These are phyloP conservation scores for Tachina lurida DNA, from an alignment of 2,888 invertebrate species.

Conservation along the genomic window DNA sequence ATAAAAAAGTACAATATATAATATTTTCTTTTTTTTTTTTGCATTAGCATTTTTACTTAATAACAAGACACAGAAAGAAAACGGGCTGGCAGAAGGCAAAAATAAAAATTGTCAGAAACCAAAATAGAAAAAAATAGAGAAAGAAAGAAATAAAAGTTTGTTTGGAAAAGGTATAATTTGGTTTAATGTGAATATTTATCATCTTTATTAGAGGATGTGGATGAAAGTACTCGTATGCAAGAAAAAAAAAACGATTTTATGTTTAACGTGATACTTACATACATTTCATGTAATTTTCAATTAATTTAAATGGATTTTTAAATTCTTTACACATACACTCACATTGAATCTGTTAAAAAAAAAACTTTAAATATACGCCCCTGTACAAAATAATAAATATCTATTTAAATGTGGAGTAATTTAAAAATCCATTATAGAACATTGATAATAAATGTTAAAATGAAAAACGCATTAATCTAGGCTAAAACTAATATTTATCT, in stretches of 20 bases:
- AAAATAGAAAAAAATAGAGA: constrained; percentile 15
- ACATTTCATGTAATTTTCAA: constrained; percentile 70
- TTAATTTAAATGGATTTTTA: constrained; percentile 71
- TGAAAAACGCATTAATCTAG: constrained; percentile 72
- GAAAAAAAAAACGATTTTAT: constrained; percentile 15
- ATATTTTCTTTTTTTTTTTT: constrained; percentile 42
- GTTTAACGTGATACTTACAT: constrained; percentile 59
- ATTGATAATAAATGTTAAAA: constrained; percentile 69
- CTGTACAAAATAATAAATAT: constrained; percentile 56
- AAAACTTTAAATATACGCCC: background rate
- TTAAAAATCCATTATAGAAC: constrained; percentile 69
- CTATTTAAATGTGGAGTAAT: constrained; percentile 69
- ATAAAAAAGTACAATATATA: constrained; percentile 23
- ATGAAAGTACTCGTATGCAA: constrained; percentile 16
- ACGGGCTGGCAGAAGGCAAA: constrained; percentile 16
- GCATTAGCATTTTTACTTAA: constrained; percentile 63
- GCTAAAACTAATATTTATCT: constrained; percentile 74
- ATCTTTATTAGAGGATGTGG: constrained; percentile 72
- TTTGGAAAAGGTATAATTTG: constrained; percentile 81
- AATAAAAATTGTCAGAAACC: constrained; percentile 56
- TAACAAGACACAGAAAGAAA: constrained; percentile 52
- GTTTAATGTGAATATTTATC: constrained; percentile 82
- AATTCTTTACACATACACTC: constrained; percentile 55
- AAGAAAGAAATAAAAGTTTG: constrained; percentile 58
- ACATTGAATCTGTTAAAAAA: background rate